Evolutionary conservation across 1,140 invertebrate genomes (phyloP).

Genomic region (Homarus americanus): DNA sequence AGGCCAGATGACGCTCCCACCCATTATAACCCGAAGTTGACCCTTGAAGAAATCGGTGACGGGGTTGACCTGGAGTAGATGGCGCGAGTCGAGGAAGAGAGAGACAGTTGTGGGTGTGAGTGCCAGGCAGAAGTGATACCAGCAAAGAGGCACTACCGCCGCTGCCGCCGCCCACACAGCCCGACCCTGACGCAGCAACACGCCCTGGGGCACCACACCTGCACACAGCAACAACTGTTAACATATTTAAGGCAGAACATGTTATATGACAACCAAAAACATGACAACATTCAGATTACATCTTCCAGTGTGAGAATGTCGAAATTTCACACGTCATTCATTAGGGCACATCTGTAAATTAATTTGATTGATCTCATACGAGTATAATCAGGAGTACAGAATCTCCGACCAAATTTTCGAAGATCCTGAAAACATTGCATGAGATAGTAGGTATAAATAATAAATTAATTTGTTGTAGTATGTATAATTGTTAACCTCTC

Average conservation of each 20-base stretch:
- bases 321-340: too few species aligned
- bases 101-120: constrained; percentile 12
- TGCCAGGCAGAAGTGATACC: constrained; percentile 54
- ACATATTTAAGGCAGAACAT: neutral
- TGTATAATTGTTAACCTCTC: too few species aligned
- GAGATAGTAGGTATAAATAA: too few species aligned
- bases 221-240: neutral
- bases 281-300: too few species aligned
- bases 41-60: constrained; percentile 21
- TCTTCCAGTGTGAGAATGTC: too few species aligned
- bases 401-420: too few species aligned
- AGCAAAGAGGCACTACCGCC: constrained; percentile 37
- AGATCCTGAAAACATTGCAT: too few species aligned
- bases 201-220: constrained; percentile 58
- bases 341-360: too few species aligned
- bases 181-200: constrained; percentile 50
- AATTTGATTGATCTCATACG: too few species aligned
- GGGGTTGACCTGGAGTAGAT: constrained; percentile 30
- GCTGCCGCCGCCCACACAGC: constrained; percentile 43
- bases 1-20: constrained; percentile 40
- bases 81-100: constrained; percentile 21
- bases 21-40: constrained; percentile 13
- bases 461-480: too few species aligned
- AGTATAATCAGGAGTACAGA: too few species aligned
- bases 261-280: neutral